phyloP scores from a whole-genome alignment of 2,888 invertebrate species.

The Callyntrura guangdongensis region DNA sequence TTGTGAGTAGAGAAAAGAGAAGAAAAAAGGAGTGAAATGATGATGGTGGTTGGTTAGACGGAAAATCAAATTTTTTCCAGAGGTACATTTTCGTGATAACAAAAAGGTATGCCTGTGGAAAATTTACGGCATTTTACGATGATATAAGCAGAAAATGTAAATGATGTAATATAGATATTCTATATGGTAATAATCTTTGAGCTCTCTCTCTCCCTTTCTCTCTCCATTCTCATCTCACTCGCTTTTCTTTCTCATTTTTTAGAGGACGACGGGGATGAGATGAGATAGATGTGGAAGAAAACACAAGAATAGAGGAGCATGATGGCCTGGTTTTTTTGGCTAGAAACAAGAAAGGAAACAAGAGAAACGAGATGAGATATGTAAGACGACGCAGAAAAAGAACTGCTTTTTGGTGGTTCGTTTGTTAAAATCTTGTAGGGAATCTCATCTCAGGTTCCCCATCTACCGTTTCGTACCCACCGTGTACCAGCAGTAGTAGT shows the following conservation, averaged over 20 bases:
- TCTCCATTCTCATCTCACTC: slow-evolving; percentile 11
- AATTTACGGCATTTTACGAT: slow-evolving; percentile 66
- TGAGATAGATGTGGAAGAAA: slow-evolving; percentile 27
- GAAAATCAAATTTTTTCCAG: slow-evolving; percentile 78
- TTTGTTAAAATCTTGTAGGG: slow-evolving; percentile 50
- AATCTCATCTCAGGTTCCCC: slow-evolving; percentile 71
- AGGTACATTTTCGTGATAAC: slow-evolving; percentile 71
- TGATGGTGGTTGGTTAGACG: slow-evolving; percentile 74
- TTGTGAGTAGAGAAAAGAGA: background rate
- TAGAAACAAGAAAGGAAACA: slow-evolving; percentile 31
- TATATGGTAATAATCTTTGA: slow-evolving; percentile 75
- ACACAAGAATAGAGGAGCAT: slow-evolving; percentile 2
- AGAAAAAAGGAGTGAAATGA: slow-evolving; percentile 36
- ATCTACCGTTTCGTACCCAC: background rate
- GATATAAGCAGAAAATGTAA: slow-evolving; percentile 73
- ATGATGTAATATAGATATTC: slow-evolving; percentile 71
- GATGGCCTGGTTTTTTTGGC: slow-evolving; percentile 19
- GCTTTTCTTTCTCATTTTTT: slow-evolving; percentile 18
- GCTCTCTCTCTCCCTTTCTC: slow-evolving; percentile 37
- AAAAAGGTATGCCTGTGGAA: slow-evolving; percentile 67
- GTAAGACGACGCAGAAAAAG: background rate
- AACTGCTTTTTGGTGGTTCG: slow-evolving; percentile 42
- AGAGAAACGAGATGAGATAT: slow-evolving; percentile 34
- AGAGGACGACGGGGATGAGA: slow-evolving; percentile 24
- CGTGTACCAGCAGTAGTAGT: background rate